Conservation (phyloP, 2,113 vertebrate species). For the Eurystomus gularis region DNA sequence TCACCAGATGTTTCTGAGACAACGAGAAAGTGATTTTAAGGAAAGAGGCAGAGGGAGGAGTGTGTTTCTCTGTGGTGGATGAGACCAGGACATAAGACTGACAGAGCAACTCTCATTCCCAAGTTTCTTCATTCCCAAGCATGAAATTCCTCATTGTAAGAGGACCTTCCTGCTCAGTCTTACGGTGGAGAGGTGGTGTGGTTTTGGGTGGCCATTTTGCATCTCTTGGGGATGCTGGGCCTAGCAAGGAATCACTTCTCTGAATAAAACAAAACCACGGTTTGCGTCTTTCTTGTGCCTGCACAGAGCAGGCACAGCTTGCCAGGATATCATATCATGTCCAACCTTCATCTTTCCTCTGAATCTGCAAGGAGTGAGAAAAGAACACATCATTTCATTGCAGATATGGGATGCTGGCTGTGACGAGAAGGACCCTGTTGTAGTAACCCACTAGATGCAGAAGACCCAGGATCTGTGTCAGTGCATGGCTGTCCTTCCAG, state of each 20-base stretch:
- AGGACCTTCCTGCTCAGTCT: background rate
- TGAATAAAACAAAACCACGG: background rate
- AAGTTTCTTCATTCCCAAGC: background rate
- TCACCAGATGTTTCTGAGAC: background rate
- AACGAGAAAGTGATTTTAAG: background rate
- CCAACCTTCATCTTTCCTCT: background rate
- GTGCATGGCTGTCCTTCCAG: background rate
- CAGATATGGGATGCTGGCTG: background rate
- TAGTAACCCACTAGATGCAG: background rate
- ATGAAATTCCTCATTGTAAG: fast-evolving
- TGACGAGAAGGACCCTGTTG: background rate
- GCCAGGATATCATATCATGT: background rate
- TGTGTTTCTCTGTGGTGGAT: background rate
- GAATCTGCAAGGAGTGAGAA: background rate
- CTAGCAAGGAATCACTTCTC: background rate
- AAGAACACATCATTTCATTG: too few species aligned
- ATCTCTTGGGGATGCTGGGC: too few species aligned
- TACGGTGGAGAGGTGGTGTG: background rate
- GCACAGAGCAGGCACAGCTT: background rate
- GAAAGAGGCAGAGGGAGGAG: background rate
- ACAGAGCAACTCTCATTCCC: background rate
- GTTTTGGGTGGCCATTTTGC: background rate
- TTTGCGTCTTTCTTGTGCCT: background rate
- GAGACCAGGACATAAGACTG: background rate
- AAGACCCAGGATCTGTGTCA: background rate